phyloP scores from a whole-genome alignment of 2,797 vertebrate species.

The Tragopan temminckii region DNA sequence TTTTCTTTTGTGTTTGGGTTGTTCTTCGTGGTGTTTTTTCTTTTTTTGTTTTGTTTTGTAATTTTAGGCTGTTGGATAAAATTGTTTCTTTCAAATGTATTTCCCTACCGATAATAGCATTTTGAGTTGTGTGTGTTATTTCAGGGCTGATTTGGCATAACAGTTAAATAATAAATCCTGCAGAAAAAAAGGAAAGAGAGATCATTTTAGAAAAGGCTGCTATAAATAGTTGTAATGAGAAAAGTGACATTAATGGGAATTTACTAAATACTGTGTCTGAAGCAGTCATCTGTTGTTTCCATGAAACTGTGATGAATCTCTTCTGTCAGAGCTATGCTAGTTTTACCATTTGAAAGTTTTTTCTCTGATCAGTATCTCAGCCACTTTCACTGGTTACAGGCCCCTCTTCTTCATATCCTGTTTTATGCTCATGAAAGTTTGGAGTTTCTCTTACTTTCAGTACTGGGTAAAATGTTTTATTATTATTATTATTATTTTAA shows the following conservation, averaged over 20 bases:
- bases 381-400: neutral
- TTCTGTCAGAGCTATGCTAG: neutral
- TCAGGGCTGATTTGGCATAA: neutral
- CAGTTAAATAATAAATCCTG: slow-evolving; percentile 1
- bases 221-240: neutral
- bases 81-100: neutral
- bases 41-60: neutral
- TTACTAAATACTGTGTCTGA: neutral
- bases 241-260: neutral
- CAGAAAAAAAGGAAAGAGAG: neutral
- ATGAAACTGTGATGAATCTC: neutral
- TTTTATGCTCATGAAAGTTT: neutral
- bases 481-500: neutral
- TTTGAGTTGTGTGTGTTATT: neutral
- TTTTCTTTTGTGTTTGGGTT: neutral
- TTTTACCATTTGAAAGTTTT: neutral
- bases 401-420: neutral
- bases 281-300: neutral
- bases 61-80: neutral
- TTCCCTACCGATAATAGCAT: neutral
- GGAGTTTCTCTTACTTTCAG: neutral
- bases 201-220: slow-evolving; percentile 20
- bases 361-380: neutral
- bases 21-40: neutral
- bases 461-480: neutral